Evolutionary conservation across 2,113 vertebrate genomes (phyloP).

Genomic region (Halcyon malimbica): DNA sequence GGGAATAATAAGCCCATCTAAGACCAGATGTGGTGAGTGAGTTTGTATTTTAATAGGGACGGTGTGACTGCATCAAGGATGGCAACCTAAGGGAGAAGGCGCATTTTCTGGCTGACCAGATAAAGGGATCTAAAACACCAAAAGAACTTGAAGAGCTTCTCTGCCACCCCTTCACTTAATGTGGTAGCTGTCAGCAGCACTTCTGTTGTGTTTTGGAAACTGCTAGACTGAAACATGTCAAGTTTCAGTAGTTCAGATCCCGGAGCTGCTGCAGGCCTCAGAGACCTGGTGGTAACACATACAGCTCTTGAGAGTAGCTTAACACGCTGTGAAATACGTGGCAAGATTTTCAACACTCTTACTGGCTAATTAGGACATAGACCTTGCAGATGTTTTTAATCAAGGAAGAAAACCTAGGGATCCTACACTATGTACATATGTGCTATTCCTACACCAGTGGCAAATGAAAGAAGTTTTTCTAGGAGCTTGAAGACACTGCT

Average conservation of each 20-base stretch:
- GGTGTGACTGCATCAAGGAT: neutral
- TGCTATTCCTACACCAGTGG: neutral
- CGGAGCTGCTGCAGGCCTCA: neutral
- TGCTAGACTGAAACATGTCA: neutral
- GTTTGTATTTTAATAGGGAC: neutral
- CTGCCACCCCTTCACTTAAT: neutral
- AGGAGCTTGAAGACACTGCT: neutral
- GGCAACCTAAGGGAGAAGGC: neutral
- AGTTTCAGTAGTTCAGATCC: neutral
- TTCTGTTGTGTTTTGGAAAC: neutral
- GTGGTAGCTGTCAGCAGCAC: neutral
- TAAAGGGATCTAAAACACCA: neutral
- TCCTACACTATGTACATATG: neutral
- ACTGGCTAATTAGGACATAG: neutral
- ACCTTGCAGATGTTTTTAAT: neutral
- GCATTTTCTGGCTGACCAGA: neutral
- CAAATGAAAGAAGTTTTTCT: neutral
- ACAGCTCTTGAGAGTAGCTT: neutral
- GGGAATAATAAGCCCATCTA: neutral
- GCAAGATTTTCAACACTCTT: neutral
- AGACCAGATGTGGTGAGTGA: neutral
- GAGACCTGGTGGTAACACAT: neutral
- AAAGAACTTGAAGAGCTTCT: neutral
- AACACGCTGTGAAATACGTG: neutral
- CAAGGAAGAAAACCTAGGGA: neutral